Evolutionary conservation across 2,797 vertebrate species (phyloP), one percentile per base, ranked within the genome.

Genomic region (Sus cebifrons): DNA sequence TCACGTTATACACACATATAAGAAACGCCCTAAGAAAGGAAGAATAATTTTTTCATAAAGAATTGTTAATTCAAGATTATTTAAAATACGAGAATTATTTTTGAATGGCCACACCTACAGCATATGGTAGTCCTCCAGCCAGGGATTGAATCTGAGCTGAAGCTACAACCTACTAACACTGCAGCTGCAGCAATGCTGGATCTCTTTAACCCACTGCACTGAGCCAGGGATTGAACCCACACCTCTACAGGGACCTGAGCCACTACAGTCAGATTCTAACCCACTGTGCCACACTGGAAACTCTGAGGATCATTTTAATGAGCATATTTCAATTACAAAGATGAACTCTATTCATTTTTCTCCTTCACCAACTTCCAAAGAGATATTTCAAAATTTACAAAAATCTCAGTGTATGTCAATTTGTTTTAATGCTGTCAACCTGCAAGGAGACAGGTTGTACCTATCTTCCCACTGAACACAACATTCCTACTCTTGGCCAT

Each of bases 61-160:
- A 95, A 29, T 27, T 96, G 36, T 11, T 60, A 92, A 95, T n/a
- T 10, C 0, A 78, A 85, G 8, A 54, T 52, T 82, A 44, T 77
- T 96, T 62, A 56, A 97, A 96, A 87, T 40, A 78, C 32, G 18
- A 77, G 44, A 75, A 71, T 87, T 49, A 49, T 54, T 77, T 75
- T 85, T 49, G 5, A 49, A 49, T 49, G 44, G 44, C 44, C 44
- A 49, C 44, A 49, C 5, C 44, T 6, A 49, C 9, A 49, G 44
- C 44, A 49, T 49, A 49, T 49, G 44, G 44, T 49, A 49, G 44
- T 49, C 9, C 44, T 49, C 44, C 6, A 49, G 44, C 44, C 44
- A 49, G 44, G 44, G 44, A 49, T 49, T 7, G 44, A 49, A 49
- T 49, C 44, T 49, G 44, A 49, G 44, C 44, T 49, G 44, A 49